phyloP scores from a whole-genome alignment of 2,888 invertebrate species.

The Thyatira batis region DNA sequence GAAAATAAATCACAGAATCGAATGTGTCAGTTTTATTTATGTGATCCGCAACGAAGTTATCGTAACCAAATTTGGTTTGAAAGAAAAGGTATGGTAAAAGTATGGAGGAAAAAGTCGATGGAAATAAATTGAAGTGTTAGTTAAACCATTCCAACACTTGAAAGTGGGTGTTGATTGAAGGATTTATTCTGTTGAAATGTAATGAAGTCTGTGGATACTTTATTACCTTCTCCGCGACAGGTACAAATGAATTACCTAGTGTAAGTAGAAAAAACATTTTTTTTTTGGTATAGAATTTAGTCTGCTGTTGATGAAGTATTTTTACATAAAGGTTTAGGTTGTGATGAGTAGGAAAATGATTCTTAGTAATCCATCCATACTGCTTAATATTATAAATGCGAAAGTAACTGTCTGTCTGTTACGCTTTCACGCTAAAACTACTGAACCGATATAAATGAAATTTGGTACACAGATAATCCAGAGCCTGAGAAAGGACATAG shows the following conservation, averaged over 20 bases:
- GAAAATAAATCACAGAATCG: neutral
- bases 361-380: too few species aligned
- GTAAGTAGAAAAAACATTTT: too few species aligned
- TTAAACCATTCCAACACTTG: neutral
- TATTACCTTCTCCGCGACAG: neutral
- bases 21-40: neutral
- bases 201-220: neutral
- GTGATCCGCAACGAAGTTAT: neutral
- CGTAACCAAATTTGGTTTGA: neutral
- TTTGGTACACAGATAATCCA: too few species aligned
- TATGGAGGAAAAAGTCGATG: neutral
- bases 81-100: neutral
- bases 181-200: neutral
- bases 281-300: too few species aligned
- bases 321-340: too few species aligned
- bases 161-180: neutral
- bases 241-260: neutral
- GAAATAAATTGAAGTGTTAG: neutral
- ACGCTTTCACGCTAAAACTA: too few species aligned
- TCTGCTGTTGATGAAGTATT: too few species aligned
- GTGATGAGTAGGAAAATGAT: too few species aligned
- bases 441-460: too few species aligned
- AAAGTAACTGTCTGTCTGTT: too few species aligned
- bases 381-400: too few species aligned
- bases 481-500: too few species aligned